Conservation (phyloP, 1,140 invertebrate species). For the Caligus rogercresseyi region DNA sequence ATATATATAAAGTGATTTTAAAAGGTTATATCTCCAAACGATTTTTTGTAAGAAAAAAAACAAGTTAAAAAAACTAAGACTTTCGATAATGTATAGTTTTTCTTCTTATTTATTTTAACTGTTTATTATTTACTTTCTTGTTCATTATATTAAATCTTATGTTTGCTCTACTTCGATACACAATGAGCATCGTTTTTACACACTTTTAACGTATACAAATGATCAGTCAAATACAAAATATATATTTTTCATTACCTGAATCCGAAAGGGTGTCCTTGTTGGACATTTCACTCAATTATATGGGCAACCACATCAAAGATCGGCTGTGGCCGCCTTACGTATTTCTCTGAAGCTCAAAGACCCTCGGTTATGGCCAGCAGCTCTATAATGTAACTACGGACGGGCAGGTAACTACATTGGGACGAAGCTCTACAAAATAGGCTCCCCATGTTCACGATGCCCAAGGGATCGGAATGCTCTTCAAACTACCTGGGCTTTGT, state of each 20-base stretch:
- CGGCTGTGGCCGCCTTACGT: constrained; percentile 23
- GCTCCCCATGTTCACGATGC: constrained; percentile 21
- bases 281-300: constrained; percentile 24
- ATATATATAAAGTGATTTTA: too few species aligned
- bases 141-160: neutral
- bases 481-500: constrained; percentile 18
- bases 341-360: neutral
- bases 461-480: constrained; percentile 21
- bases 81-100: too few species aligned
- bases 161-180: neutral
- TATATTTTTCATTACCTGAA: constrained; percentile 5
- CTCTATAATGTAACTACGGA: constrained; percentile 24
- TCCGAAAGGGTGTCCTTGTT: constrained; percentile 6
- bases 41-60: too few species aligned
- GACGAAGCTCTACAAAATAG: constrained; percentile 20
- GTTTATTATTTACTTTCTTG: neutral
- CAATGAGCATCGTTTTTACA: too few species aligned
- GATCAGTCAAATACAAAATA: neutral
- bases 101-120: neutral
- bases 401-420: constrained; percentile 21
- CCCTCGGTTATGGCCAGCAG: neutral
- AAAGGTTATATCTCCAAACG: too few species aligned
- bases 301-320: constrained; percentile 22
- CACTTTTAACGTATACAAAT: neutral
- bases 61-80: too few species aligned